A percentile compares a stretch with the other conserved stretches of the same genome.
These are phyloP conservation scores for Megalonaias nervosa DNA, from an alignment of 1,140 invertebrate species.

Conservation along the genomic window DNA sequence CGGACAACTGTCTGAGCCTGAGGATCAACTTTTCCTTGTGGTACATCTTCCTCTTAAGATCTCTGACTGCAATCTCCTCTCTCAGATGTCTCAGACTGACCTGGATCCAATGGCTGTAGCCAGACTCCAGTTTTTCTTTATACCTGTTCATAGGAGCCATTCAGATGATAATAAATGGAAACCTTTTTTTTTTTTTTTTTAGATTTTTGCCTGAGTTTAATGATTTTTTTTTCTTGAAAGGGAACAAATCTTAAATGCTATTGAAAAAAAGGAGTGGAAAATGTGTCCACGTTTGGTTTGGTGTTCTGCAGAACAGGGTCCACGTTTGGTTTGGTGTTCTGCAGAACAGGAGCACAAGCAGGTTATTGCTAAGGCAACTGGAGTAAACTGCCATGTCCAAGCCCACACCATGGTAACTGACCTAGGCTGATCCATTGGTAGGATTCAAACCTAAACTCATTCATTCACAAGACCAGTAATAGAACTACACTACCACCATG, in stretches of 20 bases:
- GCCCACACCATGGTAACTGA: too few relatives aligned
- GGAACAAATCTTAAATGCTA: background rate
- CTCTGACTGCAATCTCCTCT: slow-evolving; percentile 50
- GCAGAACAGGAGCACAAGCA: too few relatives aligned
- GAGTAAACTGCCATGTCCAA: too few relatives aligned
- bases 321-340: too few relatives aligned
- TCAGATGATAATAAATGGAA: background rate
- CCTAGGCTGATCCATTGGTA: too few relatives aligned
- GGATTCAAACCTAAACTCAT: too few relatives aligned
- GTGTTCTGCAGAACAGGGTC: too few relatives aligned
- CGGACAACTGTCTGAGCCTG: slow-evolving; percentile 41
- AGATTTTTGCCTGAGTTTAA: background rate
- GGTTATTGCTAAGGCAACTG: too few relatives aligned
- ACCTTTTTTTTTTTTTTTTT: background rate
- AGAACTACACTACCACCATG: too few relatives aligned
- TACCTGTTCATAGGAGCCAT: slow-evolving; percentile 40
- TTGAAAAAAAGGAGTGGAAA: background rate
- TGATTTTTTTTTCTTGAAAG: background rate
- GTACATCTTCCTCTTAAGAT: slow-evolving; percentile 55
- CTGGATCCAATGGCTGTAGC: slow-evolving; percentile 39
- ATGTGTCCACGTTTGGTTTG: too few relatives aligned
- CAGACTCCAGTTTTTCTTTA: slow-evolving; percentile 46
- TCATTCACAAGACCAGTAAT: too few relatives aligned
- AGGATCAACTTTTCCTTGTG: slow-evolving; percentile 51
- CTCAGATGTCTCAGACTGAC: slow-evolving; percentile 48